These are phyloP conservation scores for Arrhamphus sclerolepis DNA, from an alignment of 2,797 vertebrate species.

Conservation along the genomic window DNA sequence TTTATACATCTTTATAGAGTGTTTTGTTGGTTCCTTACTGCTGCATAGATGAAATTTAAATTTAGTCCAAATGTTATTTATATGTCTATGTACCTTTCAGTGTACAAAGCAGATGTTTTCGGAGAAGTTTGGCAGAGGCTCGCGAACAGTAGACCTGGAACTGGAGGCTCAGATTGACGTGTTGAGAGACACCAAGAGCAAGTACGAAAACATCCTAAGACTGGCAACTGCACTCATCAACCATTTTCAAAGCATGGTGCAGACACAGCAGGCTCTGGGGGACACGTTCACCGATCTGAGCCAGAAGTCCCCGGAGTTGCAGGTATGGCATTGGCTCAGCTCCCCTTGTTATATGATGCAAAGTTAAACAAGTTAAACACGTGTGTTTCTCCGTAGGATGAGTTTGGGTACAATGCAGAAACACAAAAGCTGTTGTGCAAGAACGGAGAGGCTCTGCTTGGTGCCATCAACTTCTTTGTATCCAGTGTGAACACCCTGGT, in stretches of 20 bases:
- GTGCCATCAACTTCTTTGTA: slow-evolving; percentile 95
- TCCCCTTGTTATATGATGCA: background rate
- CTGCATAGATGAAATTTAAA: no score
- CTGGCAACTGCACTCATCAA: slow-evolving; percentile 87
- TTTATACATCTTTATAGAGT: background rate
- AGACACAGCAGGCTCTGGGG: slow-evolving; percentile 94
- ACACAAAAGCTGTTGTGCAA: slow-evolving; percentile 95
- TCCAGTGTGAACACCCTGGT: slow-evolving; percentile 95
- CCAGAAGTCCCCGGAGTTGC: slow-evolving; percentile 97
- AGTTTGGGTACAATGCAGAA: slow-evolving; percentile 97
- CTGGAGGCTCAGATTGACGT: slow-evolving; percentile 96
- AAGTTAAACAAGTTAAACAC: background rate
- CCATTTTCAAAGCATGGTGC: slow-evolving; percentile 93
- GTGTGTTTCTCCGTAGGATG: slow-evolving; percentile 82
- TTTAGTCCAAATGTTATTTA: background rate
- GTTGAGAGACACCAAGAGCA: slow-evolving; percentile 92
- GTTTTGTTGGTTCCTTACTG: background rate
- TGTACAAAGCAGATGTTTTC: slow-evolving; percentile 97
- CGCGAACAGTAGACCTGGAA: slow-evolving; percentile 93
- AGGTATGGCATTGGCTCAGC: slow-evolving; percentile 77
- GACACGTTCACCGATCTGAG: slow-evolving; percentile 96
- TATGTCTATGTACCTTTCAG: slow-evolving; percentile 59
- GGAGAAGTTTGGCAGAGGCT: slow-evolving; percentile 92
- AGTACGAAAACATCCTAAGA: slow-evolving; percentile 91
- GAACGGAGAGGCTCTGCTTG: slow-evolving; percentile 93